A percentile compares a stretch with the other conserved stretches of the same genome.
phyloP scores from a whole-genome alignment of 92 coral and sea anemone genomes.

The Isaurus tuberculatus region DNA sequence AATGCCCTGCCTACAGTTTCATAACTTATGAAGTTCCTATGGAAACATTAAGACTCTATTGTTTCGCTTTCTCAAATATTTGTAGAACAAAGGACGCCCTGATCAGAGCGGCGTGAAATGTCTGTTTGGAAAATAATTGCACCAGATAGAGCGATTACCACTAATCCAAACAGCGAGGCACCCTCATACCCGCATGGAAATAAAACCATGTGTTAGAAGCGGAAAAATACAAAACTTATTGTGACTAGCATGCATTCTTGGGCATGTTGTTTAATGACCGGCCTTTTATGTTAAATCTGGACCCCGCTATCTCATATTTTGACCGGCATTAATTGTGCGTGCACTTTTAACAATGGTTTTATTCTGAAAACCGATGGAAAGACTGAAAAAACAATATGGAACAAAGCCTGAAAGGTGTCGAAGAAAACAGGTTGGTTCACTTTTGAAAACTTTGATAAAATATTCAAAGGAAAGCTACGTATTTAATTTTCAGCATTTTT shows the following conservation, averaged over 20 bases:
- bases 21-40: slow-evolving; percentile 38
- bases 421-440: slow-evolving; percentile 24
- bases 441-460: not conserved
- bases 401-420: slow-evolving; percentile 19
- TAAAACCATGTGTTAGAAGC: not conserved
- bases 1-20: slow-evolving; percentile 1
- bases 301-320: not conserved
- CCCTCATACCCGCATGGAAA: not conserved
- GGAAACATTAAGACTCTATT: slow-evolving; percentile 32
- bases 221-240: not conserved
- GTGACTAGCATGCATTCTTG: not conserved
- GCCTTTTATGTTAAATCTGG: not conserved
- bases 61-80: slow-evolving; percentile 19
- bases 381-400: slow-evolving; percentile 9
- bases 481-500: not conserved
- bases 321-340: not conserved
- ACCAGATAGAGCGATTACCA: slow-evolving; percentile 35
- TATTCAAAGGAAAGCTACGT: not conserved
- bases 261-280: not conserved
- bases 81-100: slow-evolving; percentile 45
- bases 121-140: slow-evolving; percentile 26
- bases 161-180: not conserved
- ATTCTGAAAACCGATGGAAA: slow-evolving; percentile 31
- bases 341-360: not conserved
- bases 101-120: slow-evolving; percentile 16